Conservation (phyloP, 2,113 vertebrate species). For the Cardinalis cardinalis region DNA sequence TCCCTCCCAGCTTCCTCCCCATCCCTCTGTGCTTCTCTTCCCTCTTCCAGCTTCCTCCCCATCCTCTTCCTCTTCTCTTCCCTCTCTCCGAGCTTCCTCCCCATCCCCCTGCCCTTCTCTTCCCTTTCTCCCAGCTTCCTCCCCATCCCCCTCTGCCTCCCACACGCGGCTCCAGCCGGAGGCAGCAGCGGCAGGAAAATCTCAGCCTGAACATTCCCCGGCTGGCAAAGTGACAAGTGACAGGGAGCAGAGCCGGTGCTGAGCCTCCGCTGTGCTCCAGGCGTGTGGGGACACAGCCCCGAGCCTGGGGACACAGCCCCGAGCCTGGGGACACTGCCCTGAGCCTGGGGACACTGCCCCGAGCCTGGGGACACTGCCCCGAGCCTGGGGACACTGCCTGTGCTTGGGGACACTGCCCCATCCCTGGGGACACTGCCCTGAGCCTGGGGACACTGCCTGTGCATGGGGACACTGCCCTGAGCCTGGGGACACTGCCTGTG, state of each 20-base stretch:
- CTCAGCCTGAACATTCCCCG: neutral
- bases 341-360: neutral
- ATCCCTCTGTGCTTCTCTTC: neutral
- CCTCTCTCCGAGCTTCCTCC: neutral
- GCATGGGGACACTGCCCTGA: fast-evolving
- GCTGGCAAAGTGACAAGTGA: neutral
- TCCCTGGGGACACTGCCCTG: too few relatives aligned
- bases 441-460: too few relatives aligned
- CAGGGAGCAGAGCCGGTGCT: neutral
- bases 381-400: neutral
- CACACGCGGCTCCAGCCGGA: neutral
- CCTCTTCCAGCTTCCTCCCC: neutral
- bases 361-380: neutral
- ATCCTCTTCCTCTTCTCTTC: neutral
- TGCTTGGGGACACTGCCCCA: too few relatives aligned
- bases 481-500: neutral
- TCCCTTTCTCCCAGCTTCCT: too few relatives aligned
- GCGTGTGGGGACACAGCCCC: neutral
- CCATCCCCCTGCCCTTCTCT: neutral
- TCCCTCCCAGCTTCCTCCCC: neutral
- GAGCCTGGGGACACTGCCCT: neutral
- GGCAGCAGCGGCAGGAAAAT: conserved; percentile 1
- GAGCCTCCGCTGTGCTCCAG: fast-evolving
- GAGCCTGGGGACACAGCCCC: neutral
- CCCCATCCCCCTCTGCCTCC: neutral